Conservation (phyloP, 2,797 vertebrate species). For the Limosa lapponica region DNA sequence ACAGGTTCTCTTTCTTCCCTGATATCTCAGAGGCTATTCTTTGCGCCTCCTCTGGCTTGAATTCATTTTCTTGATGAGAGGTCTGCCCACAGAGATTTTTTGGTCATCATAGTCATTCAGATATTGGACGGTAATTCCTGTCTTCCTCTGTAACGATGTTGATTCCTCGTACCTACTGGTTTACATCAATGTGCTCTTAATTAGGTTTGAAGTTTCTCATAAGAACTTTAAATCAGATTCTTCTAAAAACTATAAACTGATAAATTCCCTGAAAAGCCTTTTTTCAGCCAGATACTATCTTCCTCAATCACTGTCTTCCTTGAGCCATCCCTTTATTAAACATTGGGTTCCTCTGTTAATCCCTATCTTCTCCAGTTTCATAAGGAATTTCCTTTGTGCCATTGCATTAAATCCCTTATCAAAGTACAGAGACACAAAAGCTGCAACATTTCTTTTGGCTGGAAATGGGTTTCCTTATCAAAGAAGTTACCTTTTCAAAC, state of each 20-base stretch:
- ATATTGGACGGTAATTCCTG: neutral
- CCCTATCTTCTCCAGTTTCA: neutral
- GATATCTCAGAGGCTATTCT: neutral
- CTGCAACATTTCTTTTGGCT: neutral
- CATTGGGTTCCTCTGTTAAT: neutral
- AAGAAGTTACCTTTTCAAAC: neutral
- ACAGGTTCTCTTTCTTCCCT: neutral
- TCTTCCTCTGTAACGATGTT: neutral
- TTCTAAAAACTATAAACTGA: neutral
- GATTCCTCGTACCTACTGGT: neutral
- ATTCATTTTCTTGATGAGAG: neutral
- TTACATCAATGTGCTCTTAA: neutral
- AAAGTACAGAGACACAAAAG: neutral
- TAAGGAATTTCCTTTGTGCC: neutral
- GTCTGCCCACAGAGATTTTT: neutral
- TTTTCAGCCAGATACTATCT: neutral
- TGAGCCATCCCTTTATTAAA: neutral
- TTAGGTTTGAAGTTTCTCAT: neutral
- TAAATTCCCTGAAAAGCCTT: neutral
- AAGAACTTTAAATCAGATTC: neutral
- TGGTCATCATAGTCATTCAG: neutral
- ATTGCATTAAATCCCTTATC: neutral
- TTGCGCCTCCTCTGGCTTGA: neutral
- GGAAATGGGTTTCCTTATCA: neutral
- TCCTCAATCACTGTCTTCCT: neutral